Percentiles rank a stretch among this genome's conserved stretches.
These are phyloP conservation scores for Solea solea DNA, from an alignment of 2,113 vertebrate genomes.

Conservation along the genomic window DNA sequence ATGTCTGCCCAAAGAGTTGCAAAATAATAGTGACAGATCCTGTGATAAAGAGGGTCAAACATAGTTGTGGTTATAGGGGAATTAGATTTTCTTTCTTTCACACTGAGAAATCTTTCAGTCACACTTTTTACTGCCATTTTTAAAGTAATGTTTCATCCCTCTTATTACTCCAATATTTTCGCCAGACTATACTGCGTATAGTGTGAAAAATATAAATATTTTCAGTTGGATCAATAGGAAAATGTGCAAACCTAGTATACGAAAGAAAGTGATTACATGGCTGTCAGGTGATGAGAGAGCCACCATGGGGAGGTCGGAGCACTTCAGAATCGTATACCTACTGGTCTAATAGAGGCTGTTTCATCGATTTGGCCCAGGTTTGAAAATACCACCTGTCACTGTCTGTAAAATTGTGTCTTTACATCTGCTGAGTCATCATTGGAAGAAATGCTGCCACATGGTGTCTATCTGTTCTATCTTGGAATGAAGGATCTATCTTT, in stretches of 20 bases:
- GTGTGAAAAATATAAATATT: neutral
- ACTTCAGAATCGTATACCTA: slow-evolving; percentile 30
- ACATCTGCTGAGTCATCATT: neutral
- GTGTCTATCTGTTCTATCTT: neutral
- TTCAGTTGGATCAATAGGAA: slow-evolving; percentile 23
- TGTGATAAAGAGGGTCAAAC: slow-evolving; percentile 29
- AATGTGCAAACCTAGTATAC: slow-evolving; percentile 5
- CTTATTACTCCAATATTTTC: slow-evolving; percentile 8
- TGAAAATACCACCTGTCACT: slow-evolving; percentile 30
- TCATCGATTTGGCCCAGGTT: slow-evolving; percentile 35
- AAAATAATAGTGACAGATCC: slow-evolving; percentile 52
- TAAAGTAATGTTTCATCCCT: slow-evolving; percentile 4
- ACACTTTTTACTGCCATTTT: slow-evolving; percentile 4
- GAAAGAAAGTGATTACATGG: slow-evolving; percentile 22
- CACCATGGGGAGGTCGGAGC: slow-evolving; percentile 21
- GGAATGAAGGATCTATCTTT: neutral
- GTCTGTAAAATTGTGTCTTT: slow-evolving; percentile 16
- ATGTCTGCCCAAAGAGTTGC: slow-evolving; percentile 57
- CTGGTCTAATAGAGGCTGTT: slow-evolving; percentile 25
- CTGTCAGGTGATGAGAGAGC: slow-evolving; percentile 21
- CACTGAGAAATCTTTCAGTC: slow-evolving; percentile 1
- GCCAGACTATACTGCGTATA: neutral
- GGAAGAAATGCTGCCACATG: neutral
- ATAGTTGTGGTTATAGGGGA: neutral
- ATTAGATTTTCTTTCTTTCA: slow-evolving; percentile 17